These are phyloP conservation scores for Tetranychus urticae DNA, from an alignment of 1,140 invertebrate genomes.

Conservation along the genomic window DNA sequence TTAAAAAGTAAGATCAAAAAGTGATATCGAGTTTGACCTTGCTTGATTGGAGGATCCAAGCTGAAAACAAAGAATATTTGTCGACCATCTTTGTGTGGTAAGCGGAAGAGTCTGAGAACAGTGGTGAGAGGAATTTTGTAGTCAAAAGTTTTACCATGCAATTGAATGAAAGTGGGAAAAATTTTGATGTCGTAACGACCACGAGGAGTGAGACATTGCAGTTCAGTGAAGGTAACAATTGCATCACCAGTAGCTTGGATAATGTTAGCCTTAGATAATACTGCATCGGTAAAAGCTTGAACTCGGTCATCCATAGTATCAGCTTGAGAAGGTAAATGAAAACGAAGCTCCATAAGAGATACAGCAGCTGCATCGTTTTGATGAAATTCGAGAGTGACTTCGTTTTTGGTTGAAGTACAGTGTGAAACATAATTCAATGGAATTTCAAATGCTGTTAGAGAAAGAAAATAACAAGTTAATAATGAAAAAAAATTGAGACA, in stretches of 20 bases:
- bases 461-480: background rate
- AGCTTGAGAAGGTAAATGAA: slow-evolving; percentile 59
- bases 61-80: slow-evolving; percentile 97
- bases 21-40: slow-evolving; percentile 86
- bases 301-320: slow-evolving; percentile 62
- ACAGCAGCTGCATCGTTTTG: slow-evolving; percentile 95
- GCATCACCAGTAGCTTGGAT: slow-evolving; percentile 93
- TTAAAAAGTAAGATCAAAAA: slow-evolving; percentile 84
- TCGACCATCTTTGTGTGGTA: slow-evolving; percentile 90
- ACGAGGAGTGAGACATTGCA: slow-evolving; percentile 91
- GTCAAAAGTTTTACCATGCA: slow-evolving; percentile 99
- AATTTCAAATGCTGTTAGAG: slow-evolving; percentile 64
- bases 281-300: slow-evolving; percentile 72
- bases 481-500: background rate
- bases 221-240: slow-evolving; percentile 83
- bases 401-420: slow-evolving; percentile 90
- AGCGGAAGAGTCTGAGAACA: slow-evolving; percentile 69
- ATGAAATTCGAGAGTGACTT: slow-evolving; percentile 95
- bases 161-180: slow-evolving; percentile 86
- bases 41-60: slow-evolving; percentile 95
- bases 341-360: slow-evolving; percentile 86
- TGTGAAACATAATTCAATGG: slow-evolving; percentile 86
- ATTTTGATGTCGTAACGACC: slow-evolving; percentile 99
- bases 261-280: slow-evolving; percentile 89
- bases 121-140: slow-evolving; percentile 97